Percentiles rank a stretch among this genome's conserved stretches.
Conservation (phyloP, 2,888 invertebrate species). For the Lepeophtheirus nordmannii region DNA sequence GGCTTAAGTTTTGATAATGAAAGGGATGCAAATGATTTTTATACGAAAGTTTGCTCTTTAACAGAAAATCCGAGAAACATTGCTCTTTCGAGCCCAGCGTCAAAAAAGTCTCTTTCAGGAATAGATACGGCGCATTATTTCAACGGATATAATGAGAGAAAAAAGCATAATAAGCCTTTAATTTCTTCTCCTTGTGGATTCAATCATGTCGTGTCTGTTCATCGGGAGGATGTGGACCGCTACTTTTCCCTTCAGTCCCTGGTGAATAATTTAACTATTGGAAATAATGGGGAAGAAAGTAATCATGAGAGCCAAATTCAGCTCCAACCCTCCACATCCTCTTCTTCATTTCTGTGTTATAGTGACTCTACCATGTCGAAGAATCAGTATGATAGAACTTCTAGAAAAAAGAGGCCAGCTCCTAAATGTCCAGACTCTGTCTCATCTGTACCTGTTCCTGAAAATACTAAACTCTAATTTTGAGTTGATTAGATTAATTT, state of each 20-base stretch:
- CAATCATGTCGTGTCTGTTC: constrained; percentile 62
- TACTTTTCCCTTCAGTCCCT: constrained; percentile 53
- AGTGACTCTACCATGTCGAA: neutral
- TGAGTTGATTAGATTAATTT: no score
- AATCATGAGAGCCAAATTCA: neutral
- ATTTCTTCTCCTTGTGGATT: constrained; percentile 72
- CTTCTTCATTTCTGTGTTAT: neutral
- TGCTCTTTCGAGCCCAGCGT: constrained; percentile 47
- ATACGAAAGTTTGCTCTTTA: constrained; percentile 50
- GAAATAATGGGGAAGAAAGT: neutral
- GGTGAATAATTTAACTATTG: constrained; percentile 32
- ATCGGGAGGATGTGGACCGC: constrained; percentile 47
- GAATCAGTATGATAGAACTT: neutral
- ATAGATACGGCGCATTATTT: neutral
- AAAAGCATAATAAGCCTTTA: constrained; percentile 53
- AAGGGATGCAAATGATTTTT: constrained; percentile 53
- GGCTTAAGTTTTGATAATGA: constrained; percentile 64
- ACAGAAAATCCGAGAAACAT: constrained; percentile 63
- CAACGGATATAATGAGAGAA: constrained; percentile 40
- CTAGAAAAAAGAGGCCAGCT: neutral
- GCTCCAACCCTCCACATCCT: neutral
- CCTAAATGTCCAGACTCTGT: neutral
- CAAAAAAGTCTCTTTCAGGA: constrained; percentile 28
- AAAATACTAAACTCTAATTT: neutral
- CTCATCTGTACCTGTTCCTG: neutral